Base-by-base conservation (phyloP, 2,888 invertebrate species). In the Globia sparganii region DNA sequence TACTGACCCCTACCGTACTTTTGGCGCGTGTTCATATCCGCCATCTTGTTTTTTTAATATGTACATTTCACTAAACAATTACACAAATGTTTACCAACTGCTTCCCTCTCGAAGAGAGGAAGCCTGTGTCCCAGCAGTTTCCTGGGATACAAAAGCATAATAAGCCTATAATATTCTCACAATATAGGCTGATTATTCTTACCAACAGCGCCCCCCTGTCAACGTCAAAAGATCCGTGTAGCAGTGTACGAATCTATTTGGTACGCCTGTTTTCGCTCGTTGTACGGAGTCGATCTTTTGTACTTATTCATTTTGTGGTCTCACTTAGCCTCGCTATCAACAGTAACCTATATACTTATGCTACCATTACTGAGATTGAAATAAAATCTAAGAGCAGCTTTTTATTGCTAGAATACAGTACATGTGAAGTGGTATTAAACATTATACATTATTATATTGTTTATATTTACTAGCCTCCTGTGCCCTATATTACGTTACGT, bases 291-390 rank as follows among this genome's bases (percentile, higher is more conserved):
- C 9, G 59, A 31, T 18, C 40, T 65, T 65, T 21, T 18, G n/a
- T 40, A 65, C n/a, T 5, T 28, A 31, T 28, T 43, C 9, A 28
- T 21, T 66, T 66, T 2, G 43, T 28, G 28, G 43, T 21, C 65
- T 43, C 70, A 73, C 66, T 84, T 73, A 71, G 59, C 18, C 21
- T 49, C 11, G 37, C 65, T 43, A 61, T 68, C 43, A 69, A 78
- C 79, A 73, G n/a, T 73, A 43, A 58, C 61, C 18, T 49, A 8
- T 6, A 34, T 61, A 18, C 70, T 67, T 58, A 65, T 15, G 21
- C 11, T 46, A 8, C 80, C 53, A 80, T 82, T 82, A 82, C 62
- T 28, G 46, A 37, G 74, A 85, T 74, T 80, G 70, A 74, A 64
- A 68, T 80, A 74, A 85, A 74, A 80, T 80, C 66, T 80, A 37